These are phyloP conservation scores for Thripadectes ignobilis DNA, from an alignment of 2,797 vertebrate genomes.

Conservation along the genomic window DNA sequence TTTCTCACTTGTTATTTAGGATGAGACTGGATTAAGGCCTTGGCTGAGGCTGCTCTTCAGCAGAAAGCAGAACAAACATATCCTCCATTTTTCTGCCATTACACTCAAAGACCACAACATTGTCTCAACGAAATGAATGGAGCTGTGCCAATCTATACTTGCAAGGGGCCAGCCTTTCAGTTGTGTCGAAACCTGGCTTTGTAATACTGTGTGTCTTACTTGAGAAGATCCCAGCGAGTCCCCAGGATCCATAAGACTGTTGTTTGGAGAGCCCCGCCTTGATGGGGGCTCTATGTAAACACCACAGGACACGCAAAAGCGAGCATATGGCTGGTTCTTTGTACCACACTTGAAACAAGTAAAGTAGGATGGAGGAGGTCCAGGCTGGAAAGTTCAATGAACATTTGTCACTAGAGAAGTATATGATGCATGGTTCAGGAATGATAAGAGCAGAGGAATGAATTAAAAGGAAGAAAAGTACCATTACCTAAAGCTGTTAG, in stretches of 20 bases:
- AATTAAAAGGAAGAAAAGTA: not conserved
- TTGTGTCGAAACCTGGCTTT: not conserved
- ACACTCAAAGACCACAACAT: not conserved
- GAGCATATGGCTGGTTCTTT: conserved; percentile 77
- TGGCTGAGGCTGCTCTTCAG: not conserved
- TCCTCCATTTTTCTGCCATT: not conserved
- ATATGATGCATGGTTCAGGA: not conserved
- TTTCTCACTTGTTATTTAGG: not conserved
- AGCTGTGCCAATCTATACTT: not conserved
- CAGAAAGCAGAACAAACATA: not conserved
- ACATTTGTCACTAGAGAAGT: not conserved
- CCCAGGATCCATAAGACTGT: not conserved
- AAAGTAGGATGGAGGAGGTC: conserved; percentile 67
- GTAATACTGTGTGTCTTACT: conserved; percentile 59
- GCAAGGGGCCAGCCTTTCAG: fast-evolving
- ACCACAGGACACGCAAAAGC: conserved; percentile 84
- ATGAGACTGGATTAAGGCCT: not conserved
- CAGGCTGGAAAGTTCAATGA: conserved; percentile 62
- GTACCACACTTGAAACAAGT: conserved; percentile 84
- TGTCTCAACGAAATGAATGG: not conserved
- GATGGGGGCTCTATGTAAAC: conserved; percentile 74
- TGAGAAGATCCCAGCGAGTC: not conserved
- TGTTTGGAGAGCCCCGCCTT: not conserved
- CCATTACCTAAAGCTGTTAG: not conserved
- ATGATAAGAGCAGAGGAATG: not conserved